phyloP scores from a whole-genome alignment of 23 tunicate genomes.

The Trididemnum nubilum region DNA sequence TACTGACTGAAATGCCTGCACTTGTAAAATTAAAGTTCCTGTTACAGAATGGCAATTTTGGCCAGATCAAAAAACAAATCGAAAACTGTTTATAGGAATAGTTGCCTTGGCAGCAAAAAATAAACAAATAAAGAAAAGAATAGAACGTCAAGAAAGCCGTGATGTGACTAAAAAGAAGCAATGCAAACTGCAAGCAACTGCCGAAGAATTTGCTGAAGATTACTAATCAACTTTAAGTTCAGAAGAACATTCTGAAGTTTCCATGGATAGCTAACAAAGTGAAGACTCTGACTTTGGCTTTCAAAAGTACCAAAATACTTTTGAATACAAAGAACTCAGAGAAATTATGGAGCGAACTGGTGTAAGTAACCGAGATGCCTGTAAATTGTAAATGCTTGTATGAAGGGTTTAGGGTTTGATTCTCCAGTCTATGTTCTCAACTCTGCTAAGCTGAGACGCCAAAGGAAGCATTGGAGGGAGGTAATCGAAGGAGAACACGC shows the following conservation, averaged over 20 bases:
- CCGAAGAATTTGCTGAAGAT: not conserved
- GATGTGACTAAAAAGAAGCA: constrained; percentile 1
- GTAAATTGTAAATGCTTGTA: not conserved
- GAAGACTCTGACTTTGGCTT: not conserved
- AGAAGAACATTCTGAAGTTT: not conserved
- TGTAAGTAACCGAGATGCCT: not conserved
- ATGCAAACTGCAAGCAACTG: not conserved
- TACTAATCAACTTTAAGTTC: not conserved
- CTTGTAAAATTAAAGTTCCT: too few relatives aligned
- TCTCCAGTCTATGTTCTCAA: not conserved
- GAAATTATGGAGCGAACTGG: constrained; percentile 2
- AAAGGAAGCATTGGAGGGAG: constrained; percentile 18
- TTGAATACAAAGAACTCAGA: not conserved
- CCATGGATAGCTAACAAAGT: not conserved
- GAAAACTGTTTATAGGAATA: not conserved
- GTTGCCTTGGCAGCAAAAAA: not conserved
- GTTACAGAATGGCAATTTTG: not conserved
- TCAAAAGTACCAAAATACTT: constrained; percentile 14
- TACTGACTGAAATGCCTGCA: not conserved
- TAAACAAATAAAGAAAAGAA: not conserved
- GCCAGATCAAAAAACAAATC: not conserved
- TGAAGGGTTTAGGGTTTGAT: constrained; percentile 3
- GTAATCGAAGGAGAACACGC: not conserved
- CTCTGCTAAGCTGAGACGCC: not conserved
- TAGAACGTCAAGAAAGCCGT: not conserved